phyloP scores from a whole-genome alignment of 2,888 invertebrate genomes.

The Helicoverpa assulta region DNA sequence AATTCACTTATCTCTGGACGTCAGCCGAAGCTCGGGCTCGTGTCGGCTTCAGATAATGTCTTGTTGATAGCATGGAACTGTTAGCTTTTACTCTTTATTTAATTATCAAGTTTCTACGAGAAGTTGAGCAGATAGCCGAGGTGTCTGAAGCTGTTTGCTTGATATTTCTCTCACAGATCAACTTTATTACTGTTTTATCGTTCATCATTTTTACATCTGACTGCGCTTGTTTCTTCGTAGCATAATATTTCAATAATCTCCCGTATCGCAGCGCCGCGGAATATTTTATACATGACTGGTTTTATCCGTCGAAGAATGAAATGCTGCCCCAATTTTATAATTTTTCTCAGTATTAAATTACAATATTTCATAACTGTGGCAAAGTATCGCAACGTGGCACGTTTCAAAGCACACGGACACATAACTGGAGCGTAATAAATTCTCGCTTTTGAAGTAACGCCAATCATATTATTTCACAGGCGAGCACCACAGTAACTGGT shows the following conservation, averaged over 20 bases:
- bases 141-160: background rate
- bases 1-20: slow-evolving; percentile 61
- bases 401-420: slow-evolving; percentile 77
- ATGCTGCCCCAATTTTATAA: slow-evolving; percentile 30
- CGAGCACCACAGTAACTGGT: slow-evolving; percentile 51
- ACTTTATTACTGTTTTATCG: slow-evolving; percentile 21
- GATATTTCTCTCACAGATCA: slow-evolving; percentile 20
- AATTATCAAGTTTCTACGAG: slow-evolving; percentile 35
- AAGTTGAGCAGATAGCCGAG: slow-evolving; percentile 21
- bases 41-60: slow-evolving; percentile 48
- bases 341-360: slow-evolving; percentile 62
- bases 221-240: slow-evolving; percentile 21
- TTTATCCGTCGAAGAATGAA: slow-evolving; percentile 31
- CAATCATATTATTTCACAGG: slow-evolving; percentile 70
- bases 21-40: slow-evolving; percentile 29
- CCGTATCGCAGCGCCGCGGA: slow-evolving; percentile 28
- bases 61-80: slow-evolving; percentile 37
- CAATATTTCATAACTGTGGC: slow-evolving; percentile 63
- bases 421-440: slow-evolving; percentile 83
- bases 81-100: slow-evolving; percentile 34
- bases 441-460: slow-evolving; percentile 69
- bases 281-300: slow-evolving; percentile 48
- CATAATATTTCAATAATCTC: slow-evolving; percentile 34
- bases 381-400: slow-evolving; percentile 73
- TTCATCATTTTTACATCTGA: slow-evolving; percentile 29